phyloP scores from a whole-genome alignment of 1,140 invertebrate genomes.

The Liolophura sinensis region DNA sequence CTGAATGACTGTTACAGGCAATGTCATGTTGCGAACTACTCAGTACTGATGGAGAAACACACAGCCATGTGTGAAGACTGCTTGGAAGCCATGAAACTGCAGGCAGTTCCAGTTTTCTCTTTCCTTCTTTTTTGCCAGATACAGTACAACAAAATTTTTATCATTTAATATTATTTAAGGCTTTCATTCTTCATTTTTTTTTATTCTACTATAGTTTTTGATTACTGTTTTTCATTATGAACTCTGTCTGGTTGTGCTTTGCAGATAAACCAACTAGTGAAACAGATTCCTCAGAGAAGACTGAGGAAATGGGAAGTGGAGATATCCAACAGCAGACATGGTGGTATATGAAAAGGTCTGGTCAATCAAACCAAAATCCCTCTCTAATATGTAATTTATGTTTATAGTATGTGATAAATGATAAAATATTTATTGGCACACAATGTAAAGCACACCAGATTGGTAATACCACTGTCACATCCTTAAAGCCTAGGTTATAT shows the following conservation, averaged over 20 bases:
- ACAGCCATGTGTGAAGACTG: too few relatives aligned
- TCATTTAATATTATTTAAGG: neutral
- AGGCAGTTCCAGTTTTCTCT: too few relatives aligned
- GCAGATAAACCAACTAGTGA: constrained; percentile 74
- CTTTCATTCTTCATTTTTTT: neutral
- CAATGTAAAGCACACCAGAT: too few relatives aligned
- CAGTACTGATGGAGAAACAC: too few relatives aligned
- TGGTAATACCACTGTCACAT: neutral
- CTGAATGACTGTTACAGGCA: too few relatives aligned
- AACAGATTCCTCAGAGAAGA: constrained; percentile 81
- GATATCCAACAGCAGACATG: constrained; percentile 78
- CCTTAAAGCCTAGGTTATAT: too few relatives aligned
- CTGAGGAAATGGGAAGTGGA: constrained; percentile 72
- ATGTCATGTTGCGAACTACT: too few relatives aligned
- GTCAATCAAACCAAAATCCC: constrained; percentile 28
- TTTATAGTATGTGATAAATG: neutral
- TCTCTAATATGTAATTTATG: neutral
- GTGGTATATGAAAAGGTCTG: constrained; percentile 80
- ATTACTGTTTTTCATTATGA: neutral
- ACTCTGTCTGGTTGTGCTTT: constrained; percentile 27
- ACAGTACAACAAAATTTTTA: too few relatives aligned
- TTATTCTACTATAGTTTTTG: neutral
- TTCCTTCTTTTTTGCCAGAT: too few relatives aligned
- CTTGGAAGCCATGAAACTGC: too few relatives aligned
- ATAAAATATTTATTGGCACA: neutral